Evolutionary conservation across 2,888 invertebrate species (phyloP).

Genomic region (Xylocampa areola): DNA sequence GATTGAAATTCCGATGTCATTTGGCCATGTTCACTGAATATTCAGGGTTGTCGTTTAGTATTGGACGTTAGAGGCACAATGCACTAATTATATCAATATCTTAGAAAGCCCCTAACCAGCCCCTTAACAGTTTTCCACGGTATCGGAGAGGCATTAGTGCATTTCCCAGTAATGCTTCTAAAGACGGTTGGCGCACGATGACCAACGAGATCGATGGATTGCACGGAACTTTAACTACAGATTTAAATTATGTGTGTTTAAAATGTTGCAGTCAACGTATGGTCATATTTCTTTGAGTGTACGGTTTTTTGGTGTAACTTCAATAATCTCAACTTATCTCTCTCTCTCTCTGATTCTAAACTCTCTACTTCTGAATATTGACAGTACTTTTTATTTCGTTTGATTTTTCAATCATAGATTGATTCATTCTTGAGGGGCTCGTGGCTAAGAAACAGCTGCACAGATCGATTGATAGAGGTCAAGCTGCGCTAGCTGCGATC

Average conservation of each 20-base stretch:
- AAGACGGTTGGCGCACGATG: slow-evolving; percentile 85
- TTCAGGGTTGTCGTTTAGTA: slow-evolving; percentile 62
- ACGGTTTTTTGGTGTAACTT: too few relatives aligned
- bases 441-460: too few relatives aligned
- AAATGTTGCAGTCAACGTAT: not conserved
- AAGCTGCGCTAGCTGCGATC: too few relatives aligned
- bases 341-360: too few relatives aligned
- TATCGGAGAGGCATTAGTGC: slow-evolving; percentile 87
- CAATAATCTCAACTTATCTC: too few relatives aligned
- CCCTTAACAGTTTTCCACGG: slow-evolving; percentile 89
- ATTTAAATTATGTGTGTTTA: slow-evolving; percentile 1
- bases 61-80: slow-evolving; percentile 83
- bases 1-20: slow-evolving; percentile 55
- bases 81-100: slow-evolving; percentile 89
- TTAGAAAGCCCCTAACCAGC: slow-evolving; percentile 88
- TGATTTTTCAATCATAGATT: too few relatives aligned
- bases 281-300: too few relatives aligned
- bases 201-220: slow-evolving; percentile 73
- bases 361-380: too few relatives aligned
- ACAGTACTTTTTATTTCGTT: too few relatives aligned
- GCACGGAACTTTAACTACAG: slow-evolving; percentile 54
- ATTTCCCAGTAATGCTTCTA: slow-evolving; percentile 88
- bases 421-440: too few relatives aligned
- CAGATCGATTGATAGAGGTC: too few relatives aligned
- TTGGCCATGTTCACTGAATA: slow-evolving; percentile 24